Base-by-base conservation (phyloP, 2,888 invertebrate species). In the Colostygia pectinataria region DNA sequence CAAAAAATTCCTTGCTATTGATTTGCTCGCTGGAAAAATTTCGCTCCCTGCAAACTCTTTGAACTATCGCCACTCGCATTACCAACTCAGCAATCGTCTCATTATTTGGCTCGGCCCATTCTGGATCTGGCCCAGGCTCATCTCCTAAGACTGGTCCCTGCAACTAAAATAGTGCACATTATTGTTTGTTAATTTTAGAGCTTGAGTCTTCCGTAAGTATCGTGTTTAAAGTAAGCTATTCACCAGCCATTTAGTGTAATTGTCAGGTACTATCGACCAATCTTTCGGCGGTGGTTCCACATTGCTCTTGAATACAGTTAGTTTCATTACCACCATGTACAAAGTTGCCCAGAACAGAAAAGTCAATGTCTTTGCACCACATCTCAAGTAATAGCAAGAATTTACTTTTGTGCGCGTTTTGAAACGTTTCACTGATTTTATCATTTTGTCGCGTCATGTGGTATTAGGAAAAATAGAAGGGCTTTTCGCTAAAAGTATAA, bases 1-100 rank as follows among this genome's bases (percentile, higher is more conserved):
- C 92, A 70, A 95, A 94, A 76, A 94, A 95, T 75, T 95, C 95
- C 91, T 94, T 94, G 58, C 92, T 93, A 72, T 94, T 94, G 56
- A 94, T 92, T 61, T 82, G 66, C 71, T 91, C 71, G 7, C 63
- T 62, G 6, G 64, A 40, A 2, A 87, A 65, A 18, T 65, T 64
- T 44, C 84, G 73, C 40, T 75, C 77, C n/a, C 77, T 80, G 59
- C 93, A 93, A 12, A 91, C 86, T 37, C 83, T 74, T 54, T 83
- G 81, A 25, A 92, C 83, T 46, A 77, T 87, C 1, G 69, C 66
- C 33, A 82, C 81, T 6, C 93, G 79, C 25, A 80, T 72, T 23
- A 83, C 86, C 61, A 94, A 80, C 49, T 93, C 92, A 1, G 56
- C 55, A 41, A 83, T 55, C 2, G 86, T 88, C 4, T 66, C 69